Percentiles rank a stretch among this genome's conserved stretches.
phyloP scores from a whole-genome alignment of 2,888 invertebrate genomes.

The Cecidostiba fungosa region DNA sequence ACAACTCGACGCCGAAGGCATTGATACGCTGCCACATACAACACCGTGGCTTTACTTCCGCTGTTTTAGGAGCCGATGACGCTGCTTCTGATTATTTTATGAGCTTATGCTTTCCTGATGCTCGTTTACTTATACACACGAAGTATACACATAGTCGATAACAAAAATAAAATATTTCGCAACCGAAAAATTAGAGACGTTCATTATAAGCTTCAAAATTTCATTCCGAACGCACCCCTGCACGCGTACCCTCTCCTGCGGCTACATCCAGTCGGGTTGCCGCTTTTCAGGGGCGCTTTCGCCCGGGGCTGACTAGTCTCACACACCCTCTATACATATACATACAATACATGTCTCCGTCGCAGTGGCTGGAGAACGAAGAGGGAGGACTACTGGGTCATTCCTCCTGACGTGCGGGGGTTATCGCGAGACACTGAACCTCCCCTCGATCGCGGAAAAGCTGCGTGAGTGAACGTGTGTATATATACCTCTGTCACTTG shows the following conservation, averaged over 20 bases:
- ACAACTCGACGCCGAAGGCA: not conserved
- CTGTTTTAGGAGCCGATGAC: not conserved
- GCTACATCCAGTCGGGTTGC: constrained; percentile 18
- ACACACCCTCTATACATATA: not conserved
- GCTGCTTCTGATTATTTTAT: not conserved
- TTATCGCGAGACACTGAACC: constrained; percentile 54
- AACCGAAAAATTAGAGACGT: not conserved
- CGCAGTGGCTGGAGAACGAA: not conserved
- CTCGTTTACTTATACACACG: too few species aligned
- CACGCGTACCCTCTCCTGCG: not conserved
- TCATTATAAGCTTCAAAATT: not conserved
- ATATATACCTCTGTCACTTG: constrained; percentile 14
- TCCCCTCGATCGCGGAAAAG: constrained; percentile 7
- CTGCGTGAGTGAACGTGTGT: not conserved
- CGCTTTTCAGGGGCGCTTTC: constrained; percentile 51
- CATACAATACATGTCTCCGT: not conserved
- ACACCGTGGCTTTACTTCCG: not conserved
- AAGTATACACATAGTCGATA: not conserved
- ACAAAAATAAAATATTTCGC: not conserved
- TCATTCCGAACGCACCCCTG: constrained; percentile 31
- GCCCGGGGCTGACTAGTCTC: not conserved
- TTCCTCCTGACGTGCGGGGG: constrained; percentile 51
- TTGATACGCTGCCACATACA: not conserved
- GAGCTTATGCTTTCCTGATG: not conserved
- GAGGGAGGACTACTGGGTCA: constrained; percentile 54